Base-by-base conservation (phyloP, 1,140 invertebrate species). In the Drosophila pseudoananassae region DNA sequence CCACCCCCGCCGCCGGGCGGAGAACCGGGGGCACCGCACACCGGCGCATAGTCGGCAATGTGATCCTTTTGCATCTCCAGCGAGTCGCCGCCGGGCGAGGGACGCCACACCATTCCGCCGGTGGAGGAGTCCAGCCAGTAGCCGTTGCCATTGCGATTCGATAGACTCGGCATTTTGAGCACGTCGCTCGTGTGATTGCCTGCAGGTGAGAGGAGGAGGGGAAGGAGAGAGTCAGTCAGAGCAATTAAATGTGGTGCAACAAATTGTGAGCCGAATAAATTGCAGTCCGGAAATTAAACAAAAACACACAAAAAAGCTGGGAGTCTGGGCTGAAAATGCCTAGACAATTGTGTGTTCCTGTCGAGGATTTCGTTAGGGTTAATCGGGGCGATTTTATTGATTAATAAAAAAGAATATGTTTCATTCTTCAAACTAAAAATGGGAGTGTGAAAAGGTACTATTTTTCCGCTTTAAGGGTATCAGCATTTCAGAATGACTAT, bases 11-110 rank as follows among this genome's bases (percentile, higher is more conserved):
- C 53, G 63, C 61, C 50, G 64, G 63, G n/a, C 10, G 50, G 50
- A 0, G 65, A 69, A 12, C 63, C 64, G 1, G 64, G 63, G 51
- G 85, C 81, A 66, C 76, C 79, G 60, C 91, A 92, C n/a, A 92
- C 91, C 9, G 91, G 90, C 5, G 90, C 90, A 69, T 92, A 92
- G 87, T 92, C 91, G 47, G 87, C 90, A 12, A 92, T 92, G 73
- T 91, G 91, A 89, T 92, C 91, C 77, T 92, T 92, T 76, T 92
- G 88, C 84, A 91, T 84, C 76, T 91, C 90, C 59, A 91, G 76
- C 38, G 90, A 78, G 57, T 91, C 90, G 69, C 90, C 87, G 61
- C 76, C 83, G 53, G 90, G 88, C 50, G 90, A 78, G 58, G 89
- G 81, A 31, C 91, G 90, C 91, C 91, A 92, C 31, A 92, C 90